Base-by-base conservation (phyloP, 2,113 vertebrate species). In the Cepphus grylle region DNA sequence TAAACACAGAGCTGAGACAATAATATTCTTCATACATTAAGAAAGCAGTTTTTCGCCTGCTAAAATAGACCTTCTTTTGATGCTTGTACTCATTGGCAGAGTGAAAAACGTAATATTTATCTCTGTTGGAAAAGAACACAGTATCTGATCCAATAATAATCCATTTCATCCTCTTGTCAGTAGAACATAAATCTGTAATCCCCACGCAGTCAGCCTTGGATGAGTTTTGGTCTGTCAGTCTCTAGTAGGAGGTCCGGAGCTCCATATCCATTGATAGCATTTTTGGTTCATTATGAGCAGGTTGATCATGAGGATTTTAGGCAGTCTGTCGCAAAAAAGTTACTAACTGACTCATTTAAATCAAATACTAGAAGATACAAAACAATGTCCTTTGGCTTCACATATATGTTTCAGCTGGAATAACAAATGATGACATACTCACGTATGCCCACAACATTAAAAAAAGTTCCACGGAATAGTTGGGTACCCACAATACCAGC, bases 391-490 rank as follows among this genome's bases (percentile, higher is more conserved):
- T 58, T 43, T 50, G 61, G 12, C n/a, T 70, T 90, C 40, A 26
- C 20, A 6, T 11, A 2, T 5, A 9, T 38, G 27, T 70, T 83
- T 83, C 73, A 55, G 11, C 34, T 38, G 25, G 42, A 72, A 52
- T 9, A 55, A 12, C 14, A 66, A 26, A 15, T 42, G 15, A 15
- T 65, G 56, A 20, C 21, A 14, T 50, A 12, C 18, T 2, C 21
- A 12, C 0, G 1, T 29, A 7, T n/a, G 50, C 12, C 17, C 26
- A 74, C 26, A 63, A 47, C 0, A 0, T 38, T 63, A 17, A 34
- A 36, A 34, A 45, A 20, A 8, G 27, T 71, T 66, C 27, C 16
- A 21, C 17, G 47, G 56, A 21, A 20, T 25, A 88, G 8, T 7
- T 79, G n/a, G 7, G 40, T 49, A 21, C 9, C 17, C 18, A 6